Base-by-base conservation (phyloP, 2,888 invertebrate species). In the Callyntrura guangdongensis region DNA sequence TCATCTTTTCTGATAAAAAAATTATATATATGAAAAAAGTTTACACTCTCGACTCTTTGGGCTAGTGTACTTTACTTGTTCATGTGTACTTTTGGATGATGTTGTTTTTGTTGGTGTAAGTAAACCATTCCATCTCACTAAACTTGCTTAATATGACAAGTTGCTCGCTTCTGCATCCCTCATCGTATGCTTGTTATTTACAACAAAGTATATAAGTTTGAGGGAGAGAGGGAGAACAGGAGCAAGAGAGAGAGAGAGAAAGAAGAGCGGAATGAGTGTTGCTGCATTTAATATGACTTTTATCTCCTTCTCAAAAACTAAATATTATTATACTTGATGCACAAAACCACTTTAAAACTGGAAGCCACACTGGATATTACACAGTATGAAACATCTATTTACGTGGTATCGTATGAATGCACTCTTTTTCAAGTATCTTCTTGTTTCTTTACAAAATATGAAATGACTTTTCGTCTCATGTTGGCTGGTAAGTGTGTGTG, bases 1-100 rank as follows among this genome's bases (percentile, higher is more conserved):
- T 84, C 89, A 89, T 89, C 89, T 89, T 79, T 89, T 89, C 83
- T 84, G 89, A 89, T 89, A 89, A 89, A 89, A 89, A 85, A 81
- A 59, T 69, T 61, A 22, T n/a, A 82, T 61, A 83, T 83, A 88
- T 47, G 56, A 69, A 88, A 72, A 89, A 74, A 89, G 81, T 88
- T 88, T 87, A 64, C 77, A 25, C 74, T 74, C 20, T 20, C 49
- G 9, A n/a, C 6, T 45, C 25, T 9, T n/a, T 67, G 14, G 74
- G 74, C 49, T 22, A 49, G 74, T 49, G 12, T 47, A 14, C 12
- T 3, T 20, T 20, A 11, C 49, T 49, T 67, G 53, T 22, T 14
- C 14, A 53, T 61, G 61, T 67, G 47, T 67, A 67, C 47, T 49
- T 67, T 86, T 27, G 45, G 69, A 53, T 53, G 77, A 53, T 77